Base-by-base conservation (phyloP, 1,140 invertebrate genomes). In the Drosophila serrata region DNA sequence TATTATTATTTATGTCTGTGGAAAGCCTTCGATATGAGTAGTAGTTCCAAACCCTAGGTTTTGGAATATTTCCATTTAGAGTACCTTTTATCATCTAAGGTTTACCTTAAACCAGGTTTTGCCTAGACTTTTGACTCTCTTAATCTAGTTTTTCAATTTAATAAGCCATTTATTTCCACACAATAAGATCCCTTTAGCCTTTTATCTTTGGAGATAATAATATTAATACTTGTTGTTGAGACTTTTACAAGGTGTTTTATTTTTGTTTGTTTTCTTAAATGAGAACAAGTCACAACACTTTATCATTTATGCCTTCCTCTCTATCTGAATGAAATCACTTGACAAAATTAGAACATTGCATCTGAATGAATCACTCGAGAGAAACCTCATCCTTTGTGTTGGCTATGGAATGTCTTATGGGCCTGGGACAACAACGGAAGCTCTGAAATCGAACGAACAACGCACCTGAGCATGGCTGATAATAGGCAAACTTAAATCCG, bases 1-100 rank as follows among this genome's bases (percentile, higher is more conserved):
- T 55, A 31, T 43, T 70, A 51, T 45, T 72, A 62, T 61, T 64
- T 68, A 58, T 43, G 62, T 56, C 1, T 17, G n/a, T 33, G 43
- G 12, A 17, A 12, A 46, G 19, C 12, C 13, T 27, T 6, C 17
- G 5, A 24, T 49, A 17, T 40, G 6, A 24, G n/a, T 9, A 6
- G 17, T 8, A 37, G 31, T 67, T 48, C 19, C 27, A 40, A 63
- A 27, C 19, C 12, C n/a, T 35, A 48, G 53, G 17, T 49, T 29
- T 5, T 29, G 27, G 27, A 19, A 49, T 49, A 49, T 19, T 15
- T 45, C 15, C 15, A 2, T 49, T 31, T 7, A 12, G n/a, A 17
- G 15, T 31, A n/a, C 4, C 39, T 40, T 9, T 17, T 9, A 17
- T n/a, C 40, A 42, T 19, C 40, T 42, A 42, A n/a, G 17, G 17